Conservation (phyloP, 2,113 vertebrate genomes). For the Ariopsis seemanni region DNA sequence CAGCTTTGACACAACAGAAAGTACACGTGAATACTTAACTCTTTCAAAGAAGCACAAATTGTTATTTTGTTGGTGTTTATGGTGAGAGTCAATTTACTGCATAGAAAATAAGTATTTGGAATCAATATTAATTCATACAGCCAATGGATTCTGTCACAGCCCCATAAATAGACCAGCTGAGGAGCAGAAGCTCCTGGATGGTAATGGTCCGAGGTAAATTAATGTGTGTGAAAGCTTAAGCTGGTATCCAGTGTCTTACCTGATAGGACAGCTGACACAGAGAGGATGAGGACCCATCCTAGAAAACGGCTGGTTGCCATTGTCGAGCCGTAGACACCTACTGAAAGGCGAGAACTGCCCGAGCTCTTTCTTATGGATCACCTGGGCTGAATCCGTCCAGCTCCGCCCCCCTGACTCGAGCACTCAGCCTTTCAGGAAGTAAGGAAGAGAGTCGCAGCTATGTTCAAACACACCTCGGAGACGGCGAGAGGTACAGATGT, state of each 20-base stretch:
- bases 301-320: not conserved
- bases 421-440: not conserved
- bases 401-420: not conserved
- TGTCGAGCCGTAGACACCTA: not conserved
- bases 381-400: not conserved
- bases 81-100: not conserved
- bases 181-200: not conserved
- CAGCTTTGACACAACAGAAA: not conserved
- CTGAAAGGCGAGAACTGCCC: constrained; percentile 9
- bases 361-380: constrained; percentile 12
- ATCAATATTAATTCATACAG: not conserved
- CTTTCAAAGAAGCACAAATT: not conserved
- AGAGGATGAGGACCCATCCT: not conserved
- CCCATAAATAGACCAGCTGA: not conserved
- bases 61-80: not conserved
- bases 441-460: not conserved
- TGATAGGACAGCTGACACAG: constrained; percentile 7
- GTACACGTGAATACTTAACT: not conserved
- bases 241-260: constrained; percentile 22
- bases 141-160: not conserved
- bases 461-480: not conserved
- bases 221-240: not conserved
- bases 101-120: not conserved
- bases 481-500: no score
- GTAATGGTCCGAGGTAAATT: not conserved